A percentile compares a stretch with the other conserved stretches of the same genome.
These are phyloP conservation scores for Rhadinocentrus ornatus DNA, from an alignment of 2,797 vertebrate genomes.

Conservation along the genomic window DNA sequence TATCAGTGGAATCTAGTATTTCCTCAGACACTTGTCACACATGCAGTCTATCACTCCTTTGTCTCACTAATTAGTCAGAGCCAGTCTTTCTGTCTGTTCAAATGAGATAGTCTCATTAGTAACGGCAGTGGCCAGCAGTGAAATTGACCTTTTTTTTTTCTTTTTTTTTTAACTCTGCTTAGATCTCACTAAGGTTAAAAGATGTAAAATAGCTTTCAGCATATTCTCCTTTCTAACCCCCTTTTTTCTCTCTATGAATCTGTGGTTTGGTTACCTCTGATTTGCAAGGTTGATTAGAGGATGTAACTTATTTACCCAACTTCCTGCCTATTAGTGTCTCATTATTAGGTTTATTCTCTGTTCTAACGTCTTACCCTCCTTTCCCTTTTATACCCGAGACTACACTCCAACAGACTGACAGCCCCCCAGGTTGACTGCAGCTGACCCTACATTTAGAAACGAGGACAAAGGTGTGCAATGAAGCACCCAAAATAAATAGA, in stretches of 20 bases:
- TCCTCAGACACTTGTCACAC: slow-evolving; percentile 17
- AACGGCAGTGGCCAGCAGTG: slow-evolving; percentile 45
- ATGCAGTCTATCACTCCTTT: slow-evolving; percentile 19
- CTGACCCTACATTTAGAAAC: slow-evolving; percentile 75
- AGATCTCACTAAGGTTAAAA: slow-evolving; percentile 54
- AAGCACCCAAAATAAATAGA: slow-evolving; percentile 76
- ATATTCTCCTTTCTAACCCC: slow-evolving; percentile 29
- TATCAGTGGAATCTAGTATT: slow-evolving; percentile 5
- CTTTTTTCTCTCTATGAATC: slow-evolving; percentile 52
- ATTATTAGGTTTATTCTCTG: slow-evolving; percentile 30
- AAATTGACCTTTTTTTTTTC: slow-evolving; percentile 43
- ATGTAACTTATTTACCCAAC: slow-evolving; percentile 64
- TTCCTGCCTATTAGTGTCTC: slow-evolving; percentile 38
- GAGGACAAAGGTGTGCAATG: slow-evolving; percentile 73
- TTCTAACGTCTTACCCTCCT: slow-evolving; percentile 27
- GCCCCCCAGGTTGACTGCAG: slow-evolving; percentile 58
- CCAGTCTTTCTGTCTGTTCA: slow-evolving; percentile 56
- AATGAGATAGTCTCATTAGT: slow-evolving; percentile 68
- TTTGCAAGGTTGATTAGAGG: slow-evolving; percentile 60
- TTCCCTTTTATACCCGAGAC: slow-evolving; percentile 34
- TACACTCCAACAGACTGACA: slow-evolving; percentile 46
- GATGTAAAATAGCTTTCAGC: slow-evolving; percentile 24
- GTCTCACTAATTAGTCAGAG: slow-evolving; percentile 46
- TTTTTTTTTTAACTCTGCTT: slow-evolving; percentile 38
- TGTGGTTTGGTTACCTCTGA: slow-evolving; percentile 75